Evolutionary conservation across 2,113 vertebrate species (phyloP).

Genomic region (Fregata magnificens): DNA sequence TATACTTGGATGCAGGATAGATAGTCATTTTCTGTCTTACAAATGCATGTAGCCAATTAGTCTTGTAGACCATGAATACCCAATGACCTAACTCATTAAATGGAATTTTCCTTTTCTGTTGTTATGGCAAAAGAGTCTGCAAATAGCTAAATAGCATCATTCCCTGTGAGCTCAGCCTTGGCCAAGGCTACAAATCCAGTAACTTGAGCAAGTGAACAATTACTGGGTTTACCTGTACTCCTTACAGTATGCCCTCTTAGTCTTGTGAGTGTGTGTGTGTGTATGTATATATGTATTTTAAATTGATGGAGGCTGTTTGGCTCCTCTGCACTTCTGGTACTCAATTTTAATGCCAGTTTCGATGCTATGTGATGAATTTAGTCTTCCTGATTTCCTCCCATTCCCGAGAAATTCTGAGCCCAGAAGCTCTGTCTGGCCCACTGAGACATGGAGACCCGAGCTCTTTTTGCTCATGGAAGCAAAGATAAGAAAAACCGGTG

Average conservation of each 20-base stretch:
- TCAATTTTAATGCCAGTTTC: background rate
- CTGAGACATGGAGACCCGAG: background rate
- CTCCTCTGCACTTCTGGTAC: background rate
- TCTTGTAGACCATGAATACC: conserved; percentile 10
- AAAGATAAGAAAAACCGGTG: background rate
- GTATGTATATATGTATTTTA: fast-evolving
- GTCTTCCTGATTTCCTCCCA: background rate
- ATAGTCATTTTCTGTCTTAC: conserved; percentile 20
- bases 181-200: background rate
- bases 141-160: background rate
- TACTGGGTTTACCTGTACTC: background rate
- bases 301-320: background rate
- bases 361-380: background rate
- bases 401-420: background rate
- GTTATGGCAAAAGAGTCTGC: background rate
- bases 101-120: conserved; percentile 18
- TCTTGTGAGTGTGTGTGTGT: background rate
- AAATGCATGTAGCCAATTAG: conserved; percentile 16
- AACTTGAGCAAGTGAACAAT: background rate
- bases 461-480: background rate
- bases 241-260: too few relatives aligned
- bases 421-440: background rate
- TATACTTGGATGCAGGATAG: conserved; percentile 30
- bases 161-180: background rate
- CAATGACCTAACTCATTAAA: conserved; percentile 7